These are phyloP conservation scores for Drosophila mayri DNA, from an alignment of 1,140 invertebrate genomes.

Conservation along the genomic window DNA sequence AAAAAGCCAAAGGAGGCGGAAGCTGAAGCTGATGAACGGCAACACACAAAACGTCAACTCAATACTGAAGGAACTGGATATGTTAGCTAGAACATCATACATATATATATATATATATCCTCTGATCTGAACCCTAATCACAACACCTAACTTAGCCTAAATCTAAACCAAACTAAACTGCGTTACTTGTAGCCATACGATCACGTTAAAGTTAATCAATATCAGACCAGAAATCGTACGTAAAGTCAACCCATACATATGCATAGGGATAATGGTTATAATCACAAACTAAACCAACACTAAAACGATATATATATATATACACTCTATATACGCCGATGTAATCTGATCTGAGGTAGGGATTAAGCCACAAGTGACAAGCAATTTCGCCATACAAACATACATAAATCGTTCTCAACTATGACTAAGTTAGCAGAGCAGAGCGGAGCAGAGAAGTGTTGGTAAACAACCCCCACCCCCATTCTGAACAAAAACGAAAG, in stretches of 20 bases:
- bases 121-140: slow-evolving; percentile 8
- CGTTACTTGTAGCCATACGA: slow-evolving; percentile 44
- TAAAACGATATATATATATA: slow-evolving; percentile 13
- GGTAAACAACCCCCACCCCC: not conserved
- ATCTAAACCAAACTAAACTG: slow-evolving; percentile 20
- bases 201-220: slow-evolving; percentile 38
- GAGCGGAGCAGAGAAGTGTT: slow-evolving; percentile 8
- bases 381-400: slow-evolving; percentile 60
- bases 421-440: not conserved
- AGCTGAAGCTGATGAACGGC: slow-evolving; percentile 1
- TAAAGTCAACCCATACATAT: slow-evolving; percentile 72
- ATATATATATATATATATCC: not conserved
- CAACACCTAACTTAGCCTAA: slow-evolving; percentile 14
- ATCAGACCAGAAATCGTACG: slow-evolving; percentile 49
- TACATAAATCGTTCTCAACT: slow-evolving; percentile 16
- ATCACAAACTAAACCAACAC: slow-evolving; percentile 17
- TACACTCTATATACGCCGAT: slow-evolving; percentile 37
- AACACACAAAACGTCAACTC: slow-evolving; percentile 4
- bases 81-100: slow-evolving; percentile 2
- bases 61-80: not conserved
- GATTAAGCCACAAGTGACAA: slow-evolving; percentile 64
- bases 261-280: slow-evolving; percentile 69
- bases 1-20: slow-evolving; percentile 38
- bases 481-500: not conserved
- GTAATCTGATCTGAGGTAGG: slow-evolving; percentile 44